Conservation (phyloP, 2,888 invertebrate genomes). For the Drosophila bunnanda region DNA sequence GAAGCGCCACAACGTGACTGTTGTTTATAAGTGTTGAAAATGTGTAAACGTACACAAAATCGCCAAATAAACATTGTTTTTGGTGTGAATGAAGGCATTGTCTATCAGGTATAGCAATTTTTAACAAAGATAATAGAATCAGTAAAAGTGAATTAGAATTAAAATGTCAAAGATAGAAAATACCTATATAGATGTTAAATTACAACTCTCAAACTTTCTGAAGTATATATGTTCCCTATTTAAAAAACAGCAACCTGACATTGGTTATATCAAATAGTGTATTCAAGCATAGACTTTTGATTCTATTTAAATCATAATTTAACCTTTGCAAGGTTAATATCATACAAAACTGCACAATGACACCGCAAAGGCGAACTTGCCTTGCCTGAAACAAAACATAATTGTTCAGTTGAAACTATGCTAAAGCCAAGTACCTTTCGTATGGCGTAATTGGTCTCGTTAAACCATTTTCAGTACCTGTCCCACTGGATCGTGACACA, state of each 20-base stretch:
- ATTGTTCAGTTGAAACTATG: constrained; percentile 6
- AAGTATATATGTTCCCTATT: background rate
- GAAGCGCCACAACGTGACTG: constrained; percentile 35
- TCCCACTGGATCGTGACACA: constrained; percentile 45
- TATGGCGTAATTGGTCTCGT: constrained; percentile 8
- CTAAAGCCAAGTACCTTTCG: background rate
- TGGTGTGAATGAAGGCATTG: background rate
- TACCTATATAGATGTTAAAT: background rate
- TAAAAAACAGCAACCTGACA: background rate
- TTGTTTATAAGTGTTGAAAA: constrained; percentile 30
- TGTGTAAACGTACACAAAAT: constrained; percentile 26
- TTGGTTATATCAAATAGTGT: too few species aligned
- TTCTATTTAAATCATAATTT: background rate
- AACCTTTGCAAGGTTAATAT: background rate
- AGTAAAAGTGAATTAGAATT: background rate
- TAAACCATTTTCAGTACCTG: constrained; percentile 27
- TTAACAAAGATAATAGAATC: background rate
- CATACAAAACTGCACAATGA: background rate
- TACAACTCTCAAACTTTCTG: background rate
- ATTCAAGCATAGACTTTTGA: background rate
- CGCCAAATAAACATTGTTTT: constrained; percentile 30
- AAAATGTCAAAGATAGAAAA: too few species aligned
- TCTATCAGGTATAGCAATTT: background rate
- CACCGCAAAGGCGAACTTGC: background rate
- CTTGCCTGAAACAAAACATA: background rate